These are phyloP conservation scores for Ophion ventricosus DNA, from an alignment of 2,888 invertebrate genomes.

Conservation along the genomic window DNA sequence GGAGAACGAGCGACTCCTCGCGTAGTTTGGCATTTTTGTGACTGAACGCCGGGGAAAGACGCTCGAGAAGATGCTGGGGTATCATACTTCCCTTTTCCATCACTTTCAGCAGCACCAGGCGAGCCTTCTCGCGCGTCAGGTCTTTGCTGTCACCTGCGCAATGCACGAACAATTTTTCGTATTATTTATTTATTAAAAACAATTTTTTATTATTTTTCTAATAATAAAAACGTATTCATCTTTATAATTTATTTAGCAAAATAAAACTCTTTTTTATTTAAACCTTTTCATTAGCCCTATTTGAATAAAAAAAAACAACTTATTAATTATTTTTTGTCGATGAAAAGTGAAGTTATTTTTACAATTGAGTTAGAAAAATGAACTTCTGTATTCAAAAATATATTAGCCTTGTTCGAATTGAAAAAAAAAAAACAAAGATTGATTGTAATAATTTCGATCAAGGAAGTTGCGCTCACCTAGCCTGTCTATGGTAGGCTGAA, in stretches of 20 bases:
- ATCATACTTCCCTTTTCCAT: slow-evolving; percentile 89
- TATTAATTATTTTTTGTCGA: too few species aligned
- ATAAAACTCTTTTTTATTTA: not conserved
- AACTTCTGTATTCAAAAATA: too few species aligned
- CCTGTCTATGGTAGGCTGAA: slow-evolving; percentile 93
- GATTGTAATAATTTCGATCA: not conserved
- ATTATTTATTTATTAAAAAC: not conserved
- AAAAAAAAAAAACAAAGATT: too few species aligned
- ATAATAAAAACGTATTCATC: not conserved
- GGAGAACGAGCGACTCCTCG: slow-evolving; percentile 93
- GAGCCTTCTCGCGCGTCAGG: slow-evolving; percentile 89
- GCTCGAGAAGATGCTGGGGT: slow-evolving; percentile 90
- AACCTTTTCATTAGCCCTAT: too few species aligned
- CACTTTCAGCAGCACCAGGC: slow-evolving; percentile 88
- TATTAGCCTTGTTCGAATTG: too few species aligned
- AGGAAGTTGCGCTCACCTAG: slow-evolving; percentile 82
- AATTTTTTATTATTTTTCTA: not conserved
- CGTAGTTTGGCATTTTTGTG: slow-evolving; percentile 97
- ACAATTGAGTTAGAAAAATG: too few species aligned
- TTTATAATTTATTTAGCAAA: not conserved
- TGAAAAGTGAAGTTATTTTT: too few species aligned
- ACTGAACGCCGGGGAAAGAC: slow-evolving; percentile 88
- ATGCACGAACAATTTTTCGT: not conserved
- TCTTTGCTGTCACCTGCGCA: slow-evolving; percentile 86
- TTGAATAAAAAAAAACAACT: too few species aligned